Percentiles rank a stretch among this genome's conserved stretches.
Evolutionary conservation across 2,888 invertebrate genomes (phyloP).

Genomic region (Diloba caeruleocephala): DNA sequence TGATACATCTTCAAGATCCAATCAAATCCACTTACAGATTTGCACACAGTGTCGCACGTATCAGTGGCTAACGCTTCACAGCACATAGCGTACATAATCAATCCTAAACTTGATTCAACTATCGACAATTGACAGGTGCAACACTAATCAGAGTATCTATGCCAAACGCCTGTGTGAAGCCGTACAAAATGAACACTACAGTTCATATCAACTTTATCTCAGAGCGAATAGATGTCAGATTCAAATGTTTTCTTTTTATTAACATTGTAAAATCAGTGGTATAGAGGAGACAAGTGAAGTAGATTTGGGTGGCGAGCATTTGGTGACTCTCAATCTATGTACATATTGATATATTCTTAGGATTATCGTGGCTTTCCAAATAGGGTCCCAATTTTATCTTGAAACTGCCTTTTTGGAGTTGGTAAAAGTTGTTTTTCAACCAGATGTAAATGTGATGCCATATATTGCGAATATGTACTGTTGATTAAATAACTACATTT

Average conservation of each 20-base stretch:
- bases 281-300: slow-evolving; percentile 70
- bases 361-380: slow-evolving; percentile 23
- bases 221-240: slow-evolving; percentile 34
- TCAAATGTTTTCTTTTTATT: slow-evolving; percentile 35
- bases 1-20: slow-evolving; percentile 4
- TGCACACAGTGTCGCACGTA: slow-evolving; percentile 25
- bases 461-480: too few relatives aligned
- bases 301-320: slow-evolving; percentile 68
- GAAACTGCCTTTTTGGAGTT: not conserved
- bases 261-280: slow-evolving; percentile 64
- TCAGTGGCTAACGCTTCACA: slow-evolving; percentile 56
- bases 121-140: slow-evolving; percentile 65
- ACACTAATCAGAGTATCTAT: slow-evolving; percentile 71
- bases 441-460: not conserved
- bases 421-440: not conserved
- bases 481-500: too few relatives aligned
- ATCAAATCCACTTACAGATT: slow-evolving; percentile 16
- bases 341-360: slow-evolving; percentile 30
- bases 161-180: slow-evolving; percentile 62
- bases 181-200: slow-evolving; percentile 51
- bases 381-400: slow-evolving; percentile 12
- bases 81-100: slow-evolving; percentile 72
- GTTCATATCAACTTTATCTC: slow-evolving; percentile 27
- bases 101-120: slow-evolving; percentile 65
- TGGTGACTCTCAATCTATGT: slow-evolving; percentile 64